Conservation (phyloP, 2,113 vertebrate species). For the Mirounga angustirostris region DNA sequence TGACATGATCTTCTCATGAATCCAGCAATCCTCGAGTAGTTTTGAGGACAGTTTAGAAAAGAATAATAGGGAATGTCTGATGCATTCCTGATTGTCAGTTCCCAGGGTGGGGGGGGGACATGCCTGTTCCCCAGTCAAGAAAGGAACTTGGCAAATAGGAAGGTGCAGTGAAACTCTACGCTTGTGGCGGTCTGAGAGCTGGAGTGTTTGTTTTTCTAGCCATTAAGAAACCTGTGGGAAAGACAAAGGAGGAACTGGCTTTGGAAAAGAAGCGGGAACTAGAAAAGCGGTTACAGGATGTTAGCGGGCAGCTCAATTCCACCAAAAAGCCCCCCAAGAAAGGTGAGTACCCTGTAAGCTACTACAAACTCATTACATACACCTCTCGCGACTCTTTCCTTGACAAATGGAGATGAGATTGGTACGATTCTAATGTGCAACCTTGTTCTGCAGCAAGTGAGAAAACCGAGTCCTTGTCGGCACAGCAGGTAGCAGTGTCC, state of each 20-base stretch:
- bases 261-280: conserved; percentile 96
- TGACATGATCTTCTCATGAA: fast-evolving
- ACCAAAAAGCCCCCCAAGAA: conserved; percentile 95
- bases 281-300: conserved; percentile 94
- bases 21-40: fast-evolving
- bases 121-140: background rate
- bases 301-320: conserved; percentile 96
- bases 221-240: conserved; percentile 93
- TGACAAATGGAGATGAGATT: background rate
- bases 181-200: background rate
- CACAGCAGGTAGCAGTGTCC: conserved; percentile 90
- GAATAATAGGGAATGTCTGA: fast-evolving
- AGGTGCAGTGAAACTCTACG: background rate
- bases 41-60: background rate
- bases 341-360: conserved; percentile 84
- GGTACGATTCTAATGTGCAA: background rate
- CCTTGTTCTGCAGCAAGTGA: conserved; percentile 88
- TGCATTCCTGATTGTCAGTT: fast-evolving
- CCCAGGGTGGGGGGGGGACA: fast-evolving
- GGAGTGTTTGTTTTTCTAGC: conserved; percentile 70
- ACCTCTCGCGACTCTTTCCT: fast-evolving
- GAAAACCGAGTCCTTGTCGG: conserved; percentile 83
- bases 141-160: background rate
- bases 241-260: conserved; percentile 94
- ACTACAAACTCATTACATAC: background rate